Base-by-base conservation (phyloP, 2,888 invertebrate species). In the Drosophila anomalata region DNA sequence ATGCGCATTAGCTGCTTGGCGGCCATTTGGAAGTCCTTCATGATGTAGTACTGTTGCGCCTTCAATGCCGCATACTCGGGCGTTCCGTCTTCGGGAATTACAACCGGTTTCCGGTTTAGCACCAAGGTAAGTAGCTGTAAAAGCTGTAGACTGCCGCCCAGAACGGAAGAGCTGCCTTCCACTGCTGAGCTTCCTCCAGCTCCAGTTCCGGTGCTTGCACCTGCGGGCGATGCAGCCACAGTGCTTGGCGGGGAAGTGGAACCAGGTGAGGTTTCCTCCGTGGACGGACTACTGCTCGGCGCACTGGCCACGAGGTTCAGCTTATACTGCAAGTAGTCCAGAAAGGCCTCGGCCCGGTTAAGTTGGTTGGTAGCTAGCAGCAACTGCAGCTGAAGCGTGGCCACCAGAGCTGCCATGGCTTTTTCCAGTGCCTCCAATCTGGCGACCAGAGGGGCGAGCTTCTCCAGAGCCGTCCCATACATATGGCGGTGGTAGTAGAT, bases 21-120 rank as follows among this genome's bases (percentile, higher is more conserved):
- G 3, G 92, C 91, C 92, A 92, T 92, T 79, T 92, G 92, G 66
- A 91, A 92, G 71, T 92, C 92, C 70, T 92, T 91, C 88, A 91
- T 91, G 9, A 92, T 84, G 72, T 91, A 92, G 77, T 91, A 92
- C 72, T 92, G 91, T 79, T 91, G 92, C 0, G 91, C 92, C 61
- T 91, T 91, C 1, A 92, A 71, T 4, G 91, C 89, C 8, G 91
- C 83, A 63, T 90, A 88, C 42, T 91, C 90, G 0, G 89, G 79
- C 3, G 87, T 90, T 8, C 89, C 90, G 66, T 92, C 91, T 31
- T 91, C 90, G 2, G 89, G 87, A 24, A 92, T 86, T 2, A 87
- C 67, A 29, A 91, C 86, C 2, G 77, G 78, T 52, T 86, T 91
- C 7, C 89, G 88, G 48, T 91, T 92, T 2, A 91, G 63, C 36